A percentile compares a stretch with the other conserved stretches of the same genome.
Conservation (phyloP, 2,113 vertebrate species). For the Neomonachus schauinslandi region DNA sequence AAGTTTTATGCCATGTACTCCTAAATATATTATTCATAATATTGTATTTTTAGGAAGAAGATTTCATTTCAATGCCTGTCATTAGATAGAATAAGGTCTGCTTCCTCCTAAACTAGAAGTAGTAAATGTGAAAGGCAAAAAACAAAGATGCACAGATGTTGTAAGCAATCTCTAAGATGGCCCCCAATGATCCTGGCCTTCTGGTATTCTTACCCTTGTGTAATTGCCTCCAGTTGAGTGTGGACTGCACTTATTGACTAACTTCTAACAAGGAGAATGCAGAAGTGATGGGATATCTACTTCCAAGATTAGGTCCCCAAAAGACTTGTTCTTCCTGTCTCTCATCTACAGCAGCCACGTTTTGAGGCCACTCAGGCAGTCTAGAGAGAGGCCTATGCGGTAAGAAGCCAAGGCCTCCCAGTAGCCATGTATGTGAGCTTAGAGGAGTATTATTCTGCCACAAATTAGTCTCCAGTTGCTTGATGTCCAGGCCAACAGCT, state of each 20-base stretch:
- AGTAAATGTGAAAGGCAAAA: neutral
- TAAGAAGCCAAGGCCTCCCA: neutral
- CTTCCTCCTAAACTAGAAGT: neutral
- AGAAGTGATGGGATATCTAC: neutral
- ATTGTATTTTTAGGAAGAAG: neutral
- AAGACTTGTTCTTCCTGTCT: neutral
- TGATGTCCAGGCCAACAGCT: neutral
- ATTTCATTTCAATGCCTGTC: neutral
- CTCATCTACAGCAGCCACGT: neutral
- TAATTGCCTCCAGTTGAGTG: neutral
- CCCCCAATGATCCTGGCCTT: neutral
- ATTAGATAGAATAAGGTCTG: neutral
- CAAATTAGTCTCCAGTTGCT: neutral
- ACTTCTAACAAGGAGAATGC: neutral
- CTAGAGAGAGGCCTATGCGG: neutral
- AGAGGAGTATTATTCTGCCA: neutral
- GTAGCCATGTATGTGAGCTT: fast-evolving
- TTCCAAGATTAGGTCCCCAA: neutral
- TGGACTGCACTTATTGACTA: neutral
- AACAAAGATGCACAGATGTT: neutral
- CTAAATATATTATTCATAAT: neutral
- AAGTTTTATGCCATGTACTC: neutral
- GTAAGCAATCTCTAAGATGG: neutral
- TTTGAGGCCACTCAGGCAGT: neutral
- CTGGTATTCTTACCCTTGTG: neutral